These are phyloP conservation scores for Scylla paramamosain DNA, from an alignment of 1,140 invertebrate genomes.

Conservation along the genomic window DNA sequence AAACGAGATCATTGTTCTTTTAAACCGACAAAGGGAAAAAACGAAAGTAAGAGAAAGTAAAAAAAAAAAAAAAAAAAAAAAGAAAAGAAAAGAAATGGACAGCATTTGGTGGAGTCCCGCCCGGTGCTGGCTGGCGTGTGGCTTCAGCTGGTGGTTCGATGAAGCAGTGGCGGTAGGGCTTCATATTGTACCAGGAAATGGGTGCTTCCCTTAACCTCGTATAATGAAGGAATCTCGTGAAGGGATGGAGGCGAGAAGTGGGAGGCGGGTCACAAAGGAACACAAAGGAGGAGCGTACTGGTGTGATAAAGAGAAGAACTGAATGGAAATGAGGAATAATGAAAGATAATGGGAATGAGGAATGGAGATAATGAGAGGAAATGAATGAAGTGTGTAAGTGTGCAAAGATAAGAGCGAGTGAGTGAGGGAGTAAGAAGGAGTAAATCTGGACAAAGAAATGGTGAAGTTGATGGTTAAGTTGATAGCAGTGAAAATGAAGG, in stretches of 20 bases:
- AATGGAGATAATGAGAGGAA: not conserved
- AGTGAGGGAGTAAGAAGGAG: not conserved
- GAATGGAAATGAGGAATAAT: not conserved
- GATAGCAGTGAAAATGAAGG: no score
- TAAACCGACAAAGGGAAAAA: no score
- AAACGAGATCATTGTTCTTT: no score
- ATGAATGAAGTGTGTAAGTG: not conserved
- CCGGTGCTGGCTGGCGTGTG: not conserved
- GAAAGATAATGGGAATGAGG: not conserved
- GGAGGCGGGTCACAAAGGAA: not conserved
- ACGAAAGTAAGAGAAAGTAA: no score
- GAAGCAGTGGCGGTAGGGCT: not conserved
- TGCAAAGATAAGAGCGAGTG: not conserved
- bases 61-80: no score
- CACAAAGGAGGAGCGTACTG: no score
- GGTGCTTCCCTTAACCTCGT: not conserved
- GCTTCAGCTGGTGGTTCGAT: not conserved
- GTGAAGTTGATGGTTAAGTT: no score
- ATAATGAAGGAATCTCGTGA: not conserved
- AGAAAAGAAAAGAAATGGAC: not conserved
- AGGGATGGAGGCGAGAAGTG: not conserved
- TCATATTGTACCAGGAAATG: not conserved
- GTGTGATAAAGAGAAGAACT: not conserved
- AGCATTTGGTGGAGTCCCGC: no score
- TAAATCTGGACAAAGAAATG: no score